Percentiles rank a stretch among this genome's conserved stretches.
Evolutionary conservation across 2,113 vertebrate genomes (phyloP).

Genomic region (Oncorhynchus masou): DNA sequence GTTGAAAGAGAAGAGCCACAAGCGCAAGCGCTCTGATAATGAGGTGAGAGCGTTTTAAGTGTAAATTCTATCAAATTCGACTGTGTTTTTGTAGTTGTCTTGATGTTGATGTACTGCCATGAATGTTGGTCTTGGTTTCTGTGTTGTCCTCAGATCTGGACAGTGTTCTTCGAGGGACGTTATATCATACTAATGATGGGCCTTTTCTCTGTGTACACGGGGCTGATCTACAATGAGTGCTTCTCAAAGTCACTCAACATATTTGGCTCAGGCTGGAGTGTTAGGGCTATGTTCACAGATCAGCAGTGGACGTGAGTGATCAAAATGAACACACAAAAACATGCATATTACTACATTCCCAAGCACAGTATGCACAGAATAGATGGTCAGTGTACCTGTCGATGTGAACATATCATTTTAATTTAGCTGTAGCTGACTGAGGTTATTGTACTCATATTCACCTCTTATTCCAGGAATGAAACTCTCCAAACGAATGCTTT

Average conservation of each 20-base stretch:
- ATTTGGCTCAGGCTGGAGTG: conserved; percentile 93
- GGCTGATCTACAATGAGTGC: conserved; percentile 97
- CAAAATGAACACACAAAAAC: not conserved
- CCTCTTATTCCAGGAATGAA: conserved; percentile 65
- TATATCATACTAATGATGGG: conserved; percentile 97
- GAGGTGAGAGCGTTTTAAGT: conserved; percentile 78
- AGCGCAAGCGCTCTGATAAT: conserved; percentile 78
- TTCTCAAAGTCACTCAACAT: conserved; percentile 96
- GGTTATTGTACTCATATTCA: not conserved
- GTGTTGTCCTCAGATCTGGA: conserved; percentile 84
- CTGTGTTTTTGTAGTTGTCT: not conserved
- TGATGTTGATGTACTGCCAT: not conserved
- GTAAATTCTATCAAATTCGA: not conserved
- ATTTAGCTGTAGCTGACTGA: not conserved
- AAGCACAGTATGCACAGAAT: not conserved
- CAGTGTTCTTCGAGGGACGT: conserved; percentile 86
- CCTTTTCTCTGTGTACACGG: conserved; percentile 94
- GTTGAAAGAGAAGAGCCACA: conserved; percentile 81
- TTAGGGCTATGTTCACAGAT: conserved; percentile 88
- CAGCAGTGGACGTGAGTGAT: conserved; percentile 88
- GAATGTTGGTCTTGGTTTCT: not conserved
- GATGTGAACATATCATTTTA: too few species aligned
- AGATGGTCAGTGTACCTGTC: too few species aligned
- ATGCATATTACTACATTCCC: not conserved
- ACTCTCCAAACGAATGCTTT: conserved; percentile 68